Evolutionary conservation across 2,113 vertebrate genomes (phyloP).

Genomic region (Hemichromis elongatus): DNA sequence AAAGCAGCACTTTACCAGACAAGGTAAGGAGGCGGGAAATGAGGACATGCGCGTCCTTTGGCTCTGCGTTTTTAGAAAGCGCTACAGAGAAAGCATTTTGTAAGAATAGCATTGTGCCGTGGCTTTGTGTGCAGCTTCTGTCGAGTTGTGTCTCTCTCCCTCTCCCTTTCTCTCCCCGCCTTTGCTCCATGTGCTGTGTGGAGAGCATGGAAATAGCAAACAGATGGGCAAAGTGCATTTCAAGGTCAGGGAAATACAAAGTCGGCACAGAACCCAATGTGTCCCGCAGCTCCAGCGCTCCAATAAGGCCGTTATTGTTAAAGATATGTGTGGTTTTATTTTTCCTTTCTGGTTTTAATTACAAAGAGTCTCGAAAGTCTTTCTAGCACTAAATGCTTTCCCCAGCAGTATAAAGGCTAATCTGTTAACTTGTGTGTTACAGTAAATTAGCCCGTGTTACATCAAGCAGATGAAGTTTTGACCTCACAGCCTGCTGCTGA

Average conservation of each 20-base stretch:
- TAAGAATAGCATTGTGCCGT: neutral
- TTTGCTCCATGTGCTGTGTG: neutral
- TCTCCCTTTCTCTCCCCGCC: neutral
- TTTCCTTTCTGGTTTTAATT: neutral
- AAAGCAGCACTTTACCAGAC: neutral
- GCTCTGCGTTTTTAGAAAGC: neutral
- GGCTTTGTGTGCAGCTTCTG: neutral
- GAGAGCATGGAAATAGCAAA: neutral
- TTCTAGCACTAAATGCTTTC: neutral
- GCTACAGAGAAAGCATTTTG: neutral
- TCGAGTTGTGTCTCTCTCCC: neutral
- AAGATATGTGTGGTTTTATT: neutral
- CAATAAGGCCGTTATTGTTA: neutral
- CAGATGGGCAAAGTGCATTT: conserved; percentile 20
- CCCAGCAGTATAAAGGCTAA: neutral
- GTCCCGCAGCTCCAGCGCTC: neutral
- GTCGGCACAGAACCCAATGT: neutral
- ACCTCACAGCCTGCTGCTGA: conserved; percentile 13
- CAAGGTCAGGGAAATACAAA: neutral
- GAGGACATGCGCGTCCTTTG: neutral
- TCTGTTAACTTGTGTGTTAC: neutral
- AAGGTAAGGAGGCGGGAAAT: neutral
- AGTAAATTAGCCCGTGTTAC: conserved; percentile 25
- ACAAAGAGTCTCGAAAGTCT: neutral
- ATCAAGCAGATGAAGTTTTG: conserved; percentile 14